A percentile compares a stretch with the other conserved stretches of the same genome.
Conservation (phyloP, 2,888 invertebrate species). For the Habrosyne pyritoides region DNA sequence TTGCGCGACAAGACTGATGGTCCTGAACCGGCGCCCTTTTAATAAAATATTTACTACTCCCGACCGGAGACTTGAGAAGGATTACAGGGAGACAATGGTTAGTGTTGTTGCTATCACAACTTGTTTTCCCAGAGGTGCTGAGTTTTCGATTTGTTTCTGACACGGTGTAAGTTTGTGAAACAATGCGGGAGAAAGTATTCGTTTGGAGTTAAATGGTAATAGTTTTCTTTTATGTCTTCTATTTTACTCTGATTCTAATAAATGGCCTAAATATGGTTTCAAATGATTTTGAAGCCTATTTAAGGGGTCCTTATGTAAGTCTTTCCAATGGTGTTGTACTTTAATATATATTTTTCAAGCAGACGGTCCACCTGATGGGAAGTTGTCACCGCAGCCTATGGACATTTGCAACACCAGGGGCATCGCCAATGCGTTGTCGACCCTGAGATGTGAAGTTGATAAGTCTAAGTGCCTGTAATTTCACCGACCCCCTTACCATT, state of each 20-base stretch:
- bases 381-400: too few relatives aligned
- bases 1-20: conserved; percentile 70
- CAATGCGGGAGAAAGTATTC: background rate
- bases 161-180: background rate
- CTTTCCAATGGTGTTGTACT: background rate
- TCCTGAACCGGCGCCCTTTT: conserved; percentile 49
- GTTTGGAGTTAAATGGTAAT: background rate
- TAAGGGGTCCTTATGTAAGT: too few relatives aligned
- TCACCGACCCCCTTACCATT: too few relatives aligned
- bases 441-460: too few relatives aligned
- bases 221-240: background rate
- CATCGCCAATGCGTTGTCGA: too few relatives aligned
- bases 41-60: conserved; percentile 67
- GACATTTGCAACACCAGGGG: too few relatives aligned
- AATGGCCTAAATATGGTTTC: background rate
- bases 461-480: too few relatives aligned
- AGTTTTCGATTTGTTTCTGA: conserved; percentile 30
- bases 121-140: conserved; percentile 17
- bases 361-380: too few relatives aligned
- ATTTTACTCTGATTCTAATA: background rate
- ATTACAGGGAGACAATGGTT: conserved; percentile 24
- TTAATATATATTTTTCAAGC: too few relatives aligned
- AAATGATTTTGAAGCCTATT: background rate
- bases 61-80: conserved; percentile 30
- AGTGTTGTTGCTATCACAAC: conserved; percentile 26